Evolutionary conservation across 2,797 vertebrate genomes (phyloP).

Genomic region (Bothrops alternatus): DNA sequence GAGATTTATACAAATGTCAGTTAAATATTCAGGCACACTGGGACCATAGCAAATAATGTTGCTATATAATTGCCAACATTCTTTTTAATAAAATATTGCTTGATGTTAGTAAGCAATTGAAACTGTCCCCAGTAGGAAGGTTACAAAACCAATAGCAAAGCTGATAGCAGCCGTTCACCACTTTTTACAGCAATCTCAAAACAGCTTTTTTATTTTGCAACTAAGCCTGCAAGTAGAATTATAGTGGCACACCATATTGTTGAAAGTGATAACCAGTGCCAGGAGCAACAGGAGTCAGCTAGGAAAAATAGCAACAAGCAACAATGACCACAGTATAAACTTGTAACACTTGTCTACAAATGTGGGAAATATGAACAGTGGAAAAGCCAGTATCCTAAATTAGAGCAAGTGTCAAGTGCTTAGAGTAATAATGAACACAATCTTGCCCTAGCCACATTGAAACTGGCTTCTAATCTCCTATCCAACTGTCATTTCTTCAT

Average conservation of each 20-base stretch:
- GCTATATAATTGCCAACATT: not conserved
- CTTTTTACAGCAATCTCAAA: not conserved
- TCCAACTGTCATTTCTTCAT: not conserved
- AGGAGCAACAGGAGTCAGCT: not conserved
- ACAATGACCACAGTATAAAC: not conserved
- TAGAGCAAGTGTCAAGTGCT: not conserved
- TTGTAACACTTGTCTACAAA: not conserved
- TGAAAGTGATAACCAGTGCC: not conserved
- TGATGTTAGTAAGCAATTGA: not conserved
- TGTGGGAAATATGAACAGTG: not conserved
- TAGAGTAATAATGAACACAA: not conserved
- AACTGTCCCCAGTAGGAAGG: not conserved
- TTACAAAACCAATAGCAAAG: not conserved
- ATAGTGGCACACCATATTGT: not conserved
- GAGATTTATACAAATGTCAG: not conserved
- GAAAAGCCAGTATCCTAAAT: not conserved
- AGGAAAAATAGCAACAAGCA: not conserved
- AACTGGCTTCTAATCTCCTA: not conserved
- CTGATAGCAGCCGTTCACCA: not conserved
- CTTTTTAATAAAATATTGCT: not conserved
- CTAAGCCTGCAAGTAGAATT: not conserved
- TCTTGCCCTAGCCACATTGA: not conserved
- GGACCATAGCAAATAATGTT: not conserved
- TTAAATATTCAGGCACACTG: not conserved
- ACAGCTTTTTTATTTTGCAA: not conserved